Conservation (phyloP, 1,140 invertebrate species). For the Dinoponera quadriceps region DNA sequence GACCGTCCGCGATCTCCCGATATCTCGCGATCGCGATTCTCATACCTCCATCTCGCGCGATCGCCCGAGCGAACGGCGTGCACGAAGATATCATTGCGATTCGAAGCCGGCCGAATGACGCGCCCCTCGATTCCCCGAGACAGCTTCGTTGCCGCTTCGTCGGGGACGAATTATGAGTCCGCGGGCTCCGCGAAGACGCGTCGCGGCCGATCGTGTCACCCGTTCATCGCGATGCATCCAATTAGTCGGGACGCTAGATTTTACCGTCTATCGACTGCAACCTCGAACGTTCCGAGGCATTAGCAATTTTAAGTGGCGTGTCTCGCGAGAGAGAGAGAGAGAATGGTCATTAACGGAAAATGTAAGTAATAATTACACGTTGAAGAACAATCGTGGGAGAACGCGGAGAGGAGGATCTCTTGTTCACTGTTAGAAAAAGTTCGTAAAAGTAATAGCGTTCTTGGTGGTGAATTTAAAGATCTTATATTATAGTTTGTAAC, state of each 20-base stretch:
- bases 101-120: too few species aligned
- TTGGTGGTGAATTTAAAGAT: too few species aligned
- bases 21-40: conserved; percentile 20
- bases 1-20: conserved; percentile 8
- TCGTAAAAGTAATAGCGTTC: too few species aligned
- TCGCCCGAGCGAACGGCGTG: too few species aligned
- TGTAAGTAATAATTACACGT: conserved; percentile 80
- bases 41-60: background rate
- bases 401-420: background rate
- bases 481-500: too few species aligned
- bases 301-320: conserved; percentile 77
- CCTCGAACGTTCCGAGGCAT: conserved; percentile 54
- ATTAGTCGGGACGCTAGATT: conserved; percentile 70
- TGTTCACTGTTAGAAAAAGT: too few species aligned
- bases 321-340: conserved; percentile 31
- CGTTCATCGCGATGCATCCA: conserved; percentile 70
- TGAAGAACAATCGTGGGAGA: conserved; percentile 69
- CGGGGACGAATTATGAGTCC: background rate
- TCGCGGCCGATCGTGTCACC: conserved; percentile 43
- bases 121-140: too few species aligned
- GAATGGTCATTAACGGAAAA: conserved; percentile 71
- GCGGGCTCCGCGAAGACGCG: background rate
- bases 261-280: conserved; percentile 74
- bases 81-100: too few species aligned
- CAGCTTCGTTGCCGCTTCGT: too few species aligned